A percentile compares a stretch with the other conserved stretches of the same genome.
phyloP scores from a whole-genome alignment of 2,888 invertebrate genomes.

The Oasisia sp. region DNA sequence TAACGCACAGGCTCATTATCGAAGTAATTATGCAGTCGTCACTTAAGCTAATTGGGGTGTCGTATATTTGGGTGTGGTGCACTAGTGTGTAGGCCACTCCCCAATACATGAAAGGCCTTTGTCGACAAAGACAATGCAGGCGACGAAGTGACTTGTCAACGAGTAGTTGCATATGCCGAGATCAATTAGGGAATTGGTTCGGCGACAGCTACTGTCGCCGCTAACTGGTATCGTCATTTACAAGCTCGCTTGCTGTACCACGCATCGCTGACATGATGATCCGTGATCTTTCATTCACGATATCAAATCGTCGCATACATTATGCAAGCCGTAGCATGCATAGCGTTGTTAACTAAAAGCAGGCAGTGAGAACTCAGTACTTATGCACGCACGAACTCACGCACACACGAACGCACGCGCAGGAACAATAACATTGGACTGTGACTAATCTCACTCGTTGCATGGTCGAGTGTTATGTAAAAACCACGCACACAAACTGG shows the following conservation, averaged over 20 bases:
- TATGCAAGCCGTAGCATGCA: not conserved
- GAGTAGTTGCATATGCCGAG: not conserved
- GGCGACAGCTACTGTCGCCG: not conserved
- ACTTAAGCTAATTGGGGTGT: not conserved
- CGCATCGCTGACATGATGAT: not conserved
- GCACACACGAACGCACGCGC: too few species aligned
- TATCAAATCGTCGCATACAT: not conserved
- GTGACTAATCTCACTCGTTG: not conserved
- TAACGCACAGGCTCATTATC: too few species aligned
- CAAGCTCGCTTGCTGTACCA: not conserved
- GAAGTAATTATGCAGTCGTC: not conserved
- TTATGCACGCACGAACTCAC: too few species aligned
- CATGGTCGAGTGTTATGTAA: not conserved
- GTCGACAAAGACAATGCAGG: not conserved
- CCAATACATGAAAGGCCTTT: not conserved
- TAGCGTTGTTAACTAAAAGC: not conserved
- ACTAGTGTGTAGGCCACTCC: not conserved
- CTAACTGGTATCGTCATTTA: not conserved
- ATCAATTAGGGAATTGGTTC: not conserved
- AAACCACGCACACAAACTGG: not conserved
- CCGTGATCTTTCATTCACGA: not conserved
- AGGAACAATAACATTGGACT: too few species aligned
- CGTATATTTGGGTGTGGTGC: not conserved
- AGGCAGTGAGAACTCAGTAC: too few species aligned
- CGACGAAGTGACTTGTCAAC: not conserved